These are phyloP conservation scores for Dicaeum eximium DNA, from an alignment of 2,113 vertebrate genomes.

Conservation along the genomic window DNA sequence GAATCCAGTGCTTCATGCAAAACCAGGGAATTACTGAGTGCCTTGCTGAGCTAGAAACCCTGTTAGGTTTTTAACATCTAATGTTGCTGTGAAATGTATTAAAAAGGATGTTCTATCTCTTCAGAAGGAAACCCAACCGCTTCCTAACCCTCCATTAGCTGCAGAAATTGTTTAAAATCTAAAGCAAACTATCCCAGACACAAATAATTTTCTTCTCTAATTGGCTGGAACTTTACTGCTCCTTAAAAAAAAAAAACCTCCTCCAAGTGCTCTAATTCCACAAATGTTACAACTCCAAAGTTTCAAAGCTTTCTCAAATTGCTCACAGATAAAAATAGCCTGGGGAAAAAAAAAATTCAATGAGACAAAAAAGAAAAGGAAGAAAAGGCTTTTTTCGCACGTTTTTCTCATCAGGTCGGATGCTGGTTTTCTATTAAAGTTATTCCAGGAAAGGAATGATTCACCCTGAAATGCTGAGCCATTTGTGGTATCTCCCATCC, in stretches of 20 bases:
- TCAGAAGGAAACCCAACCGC: conserved; percentile 29
- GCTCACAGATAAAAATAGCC: not conserved
- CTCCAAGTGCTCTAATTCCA: not conserved
- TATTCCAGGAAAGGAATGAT: conserved; percentile 28
- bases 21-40: not conserved
- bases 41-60: not conserved
- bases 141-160: not conserved
- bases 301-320: not conserved
- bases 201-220: conserved; percentile 27
- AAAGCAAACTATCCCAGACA: conserved; percentile 7
- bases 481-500: conserved; percentile 15
- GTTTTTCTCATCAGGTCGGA: conserved; percentile 44
- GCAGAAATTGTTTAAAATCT: conserved; percentile 10
- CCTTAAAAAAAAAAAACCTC: not conserved
- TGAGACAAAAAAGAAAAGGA: not conserved
- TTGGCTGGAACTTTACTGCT: not conserved
- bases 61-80: not conserved
- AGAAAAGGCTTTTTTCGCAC: not conserved
- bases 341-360: not conserved
- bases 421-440: not conserved
- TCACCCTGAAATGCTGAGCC: not conserved
- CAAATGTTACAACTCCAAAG: not conserved
- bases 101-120: not conserved
- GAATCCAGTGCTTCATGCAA: not conserved
- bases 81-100: not conserved